A percentile compares a stretch with the other conserved stretches of the same genome.
These are phyloP conservation scores for Rhorus exstirpatorius DNA, from an alignment of 2,888 invertebrate genomes.

Conservation along the genomic window DNA sequence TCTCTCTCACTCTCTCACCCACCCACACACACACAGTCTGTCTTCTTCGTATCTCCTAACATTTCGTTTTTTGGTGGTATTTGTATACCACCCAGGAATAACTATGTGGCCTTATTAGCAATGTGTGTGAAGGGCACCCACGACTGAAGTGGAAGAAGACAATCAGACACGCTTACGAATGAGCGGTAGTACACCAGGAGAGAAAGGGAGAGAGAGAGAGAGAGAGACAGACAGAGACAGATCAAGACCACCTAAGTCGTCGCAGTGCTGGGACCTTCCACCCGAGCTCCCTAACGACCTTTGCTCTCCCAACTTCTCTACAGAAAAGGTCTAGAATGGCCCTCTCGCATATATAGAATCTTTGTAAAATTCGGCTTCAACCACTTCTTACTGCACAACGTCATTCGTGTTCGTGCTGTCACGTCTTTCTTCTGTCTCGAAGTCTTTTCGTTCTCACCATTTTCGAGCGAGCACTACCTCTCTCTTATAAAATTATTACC, in stretches of 20 bases:
- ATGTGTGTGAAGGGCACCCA: constrained; percentile 33
- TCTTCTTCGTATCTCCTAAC: neutral
- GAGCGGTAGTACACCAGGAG: constrained; percentile 34
- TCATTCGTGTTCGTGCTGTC: neutral
- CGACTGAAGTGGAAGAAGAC: constrained; percentile 59
- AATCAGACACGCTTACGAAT: constrained; percentile 71
- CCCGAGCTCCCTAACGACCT: neutral
- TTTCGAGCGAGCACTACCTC: neutral
- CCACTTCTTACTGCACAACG: neutral
- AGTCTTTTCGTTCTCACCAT: neutral
- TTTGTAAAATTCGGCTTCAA: neutral
- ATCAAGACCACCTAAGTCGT: constrained; percentile 33
- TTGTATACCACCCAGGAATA: constrained; percentile 1
- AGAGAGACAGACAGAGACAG: neutral
- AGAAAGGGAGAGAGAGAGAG: neutral
- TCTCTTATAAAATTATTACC: neutral
- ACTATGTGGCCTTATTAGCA: constrained; percentile 32
- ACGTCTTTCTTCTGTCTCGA: constrained; percentile 21
- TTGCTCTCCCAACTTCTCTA: constrained; percentile 14
- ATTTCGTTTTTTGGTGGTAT: neutral
- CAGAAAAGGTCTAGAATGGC: neutral
- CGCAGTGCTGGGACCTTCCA: constrained; percentile 34
- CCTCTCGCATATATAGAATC: neutral
- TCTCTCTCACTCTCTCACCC: neutral
- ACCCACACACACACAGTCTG: neutral